These are phyloP conservation scores for Periophthalmodon schlosseri DNA, from an alignment of 2,113 vertebrate genomes.

Conservation along the genomic window DNA sequence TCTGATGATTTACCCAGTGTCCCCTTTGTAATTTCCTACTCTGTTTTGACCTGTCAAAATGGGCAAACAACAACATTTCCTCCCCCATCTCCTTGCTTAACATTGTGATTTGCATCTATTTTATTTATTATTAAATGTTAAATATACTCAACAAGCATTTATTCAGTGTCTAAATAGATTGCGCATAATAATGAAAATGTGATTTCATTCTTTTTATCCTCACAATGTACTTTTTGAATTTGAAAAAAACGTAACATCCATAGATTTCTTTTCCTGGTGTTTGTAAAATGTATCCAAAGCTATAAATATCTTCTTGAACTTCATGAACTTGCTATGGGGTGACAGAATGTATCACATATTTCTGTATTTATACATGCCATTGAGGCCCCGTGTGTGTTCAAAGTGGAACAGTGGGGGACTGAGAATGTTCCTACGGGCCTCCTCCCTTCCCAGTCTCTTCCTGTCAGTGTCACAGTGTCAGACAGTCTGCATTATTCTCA, in stretches of 20 bases:
- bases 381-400: slow-evolving; percentile 21
- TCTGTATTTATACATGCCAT: background rate
- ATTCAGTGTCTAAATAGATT: no score
- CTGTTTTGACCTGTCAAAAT: background rate
- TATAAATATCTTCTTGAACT: background rate
- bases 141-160: no score
- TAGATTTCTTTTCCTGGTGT: background rate
- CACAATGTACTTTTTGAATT: background rate
- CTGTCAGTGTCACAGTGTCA: slow-evolving; percentile 50
- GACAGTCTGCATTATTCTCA: slow-evolving; percentile 31
- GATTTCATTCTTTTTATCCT: no score
- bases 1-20: background rate
- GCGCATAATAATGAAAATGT: no score
- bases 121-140: background rate
- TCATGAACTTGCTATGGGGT: slow-evolving; percentile 3
- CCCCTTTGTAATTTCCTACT: no score
- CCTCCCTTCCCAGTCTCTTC: slow-evolving; percentile 34
- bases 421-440: slow-evolving; percentile 23
- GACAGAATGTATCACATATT: slow-evolving; percentile 8
- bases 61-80: no score
- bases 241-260: background rate
- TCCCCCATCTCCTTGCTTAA: no score
- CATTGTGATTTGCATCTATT: background rate
- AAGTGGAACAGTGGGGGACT: slow-evolving; percentile 25
- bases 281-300: background rate